Percentiles rank a stretch among this genome's conserved stretches.
Conservation (phyloP, 2,888 invertebrate genomes). For the Ctena decussata region DNA sequence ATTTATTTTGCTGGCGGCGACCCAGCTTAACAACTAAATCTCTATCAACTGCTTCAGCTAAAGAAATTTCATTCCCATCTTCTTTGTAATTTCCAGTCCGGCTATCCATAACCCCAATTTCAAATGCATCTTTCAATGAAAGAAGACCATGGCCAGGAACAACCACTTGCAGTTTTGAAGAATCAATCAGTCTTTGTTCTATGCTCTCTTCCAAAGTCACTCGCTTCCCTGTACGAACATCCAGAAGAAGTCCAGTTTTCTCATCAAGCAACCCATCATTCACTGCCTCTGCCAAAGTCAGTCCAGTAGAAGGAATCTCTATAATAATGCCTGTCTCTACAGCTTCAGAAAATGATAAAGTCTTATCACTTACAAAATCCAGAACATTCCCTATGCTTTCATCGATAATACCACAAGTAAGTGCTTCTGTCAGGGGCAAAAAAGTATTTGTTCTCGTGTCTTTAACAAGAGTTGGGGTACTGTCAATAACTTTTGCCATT, state of each 20-base stretch:
- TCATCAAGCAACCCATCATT: conserved; percentile 75
- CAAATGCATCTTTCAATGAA: conserved; percentile 91
- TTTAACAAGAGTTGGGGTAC: conserved; percentile 87
- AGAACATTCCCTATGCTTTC: conserved; percentile 63
- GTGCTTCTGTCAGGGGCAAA: conserved; percentile 90
- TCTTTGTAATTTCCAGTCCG: conserved; percentile 90
- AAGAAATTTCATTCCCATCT: conserved; percentile 88
- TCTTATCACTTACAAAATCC: conserved; percentile 67
- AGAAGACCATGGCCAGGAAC: conserved; percentile 85
- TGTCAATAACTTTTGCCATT: conserved; percentile 77
- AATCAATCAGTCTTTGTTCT: conserved; percentile 90
- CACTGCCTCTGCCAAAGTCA: conserved; percentile 79
- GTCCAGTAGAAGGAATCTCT: conserved; percentile 76
- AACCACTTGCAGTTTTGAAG: conserved; percentile 69
- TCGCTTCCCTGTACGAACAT: conserved; percentile 92
- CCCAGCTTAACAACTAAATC: conserved; percentile 90
- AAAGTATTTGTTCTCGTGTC: conserved; percentile 93
- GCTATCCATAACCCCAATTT: conserved; percentile 91
- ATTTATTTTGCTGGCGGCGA: conserved; percentile 52
- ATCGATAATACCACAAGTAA: conserved; percentile 72
- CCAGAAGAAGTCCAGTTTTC: conserved; percentile 66
- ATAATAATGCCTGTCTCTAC: conserved; percentile 77
- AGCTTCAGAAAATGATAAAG: conserved; percentile 73
- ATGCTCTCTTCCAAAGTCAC: conserved; percentile 94
- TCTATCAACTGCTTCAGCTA: conserved; percentile 96